Evolutionary conservation across 2,888 invertebrate species (phyloP), one percentile per base, ranked within the genome.

Genomic region (Stegophylla sp.): DNA sequence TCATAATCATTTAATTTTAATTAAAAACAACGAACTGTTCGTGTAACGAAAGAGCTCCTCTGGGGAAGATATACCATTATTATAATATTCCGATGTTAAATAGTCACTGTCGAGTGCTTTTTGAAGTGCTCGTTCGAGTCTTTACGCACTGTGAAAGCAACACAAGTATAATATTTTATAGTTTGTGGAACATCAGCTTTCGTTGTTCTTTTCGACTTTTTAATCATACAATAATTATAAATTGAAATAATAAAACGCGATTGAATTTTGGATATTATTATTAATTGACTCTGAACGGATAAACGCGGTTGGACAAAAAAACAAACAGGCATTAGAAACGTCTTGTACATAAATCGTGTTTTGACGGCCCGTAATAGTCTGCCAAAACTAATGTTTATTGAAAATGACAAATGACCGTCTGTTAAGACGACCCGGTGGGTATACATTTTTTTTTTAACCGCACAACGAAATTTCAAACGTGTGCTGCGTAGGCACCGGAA

Each of bases 91-190:
- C 45, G 34, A 59, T 73, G 59, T 73, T 73, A 59, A 73, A 59
- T 73, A 73, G 72, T 59, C 43, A 73, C 59, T 59, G 72, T 59
- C 59, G 59, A 73, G 72, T 73, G 72, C 59, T 73, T 73, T 73
- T 43, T 59, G 72, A 59, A 73, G 72, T 73, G 72, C 72, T 73
- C 45, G 72, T 73, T 72, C 45, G 20, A 51, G 43, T 73, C 43
- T 73, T 59, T 45, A 59, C 26, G 26, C 43, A 59, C 26, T n/a
- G 59, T 43, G 43, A 73, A 73, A 73, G 43, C 72, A 43, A 45
- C 26, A 59, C 72, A 59, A 56, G 59, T 73, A 73, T 59, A 59
- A 73, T n/a, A n/a, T n/a, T 73, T 59, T 73, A 73, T 73, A 73
- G 72, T 45, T 73, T 59, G 23, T 59, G 26, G 59, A 73, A 73